phyloP scores from a whole-genome alignment of 2,888 invertebrate genomes.

The Actias luna region DNA sequence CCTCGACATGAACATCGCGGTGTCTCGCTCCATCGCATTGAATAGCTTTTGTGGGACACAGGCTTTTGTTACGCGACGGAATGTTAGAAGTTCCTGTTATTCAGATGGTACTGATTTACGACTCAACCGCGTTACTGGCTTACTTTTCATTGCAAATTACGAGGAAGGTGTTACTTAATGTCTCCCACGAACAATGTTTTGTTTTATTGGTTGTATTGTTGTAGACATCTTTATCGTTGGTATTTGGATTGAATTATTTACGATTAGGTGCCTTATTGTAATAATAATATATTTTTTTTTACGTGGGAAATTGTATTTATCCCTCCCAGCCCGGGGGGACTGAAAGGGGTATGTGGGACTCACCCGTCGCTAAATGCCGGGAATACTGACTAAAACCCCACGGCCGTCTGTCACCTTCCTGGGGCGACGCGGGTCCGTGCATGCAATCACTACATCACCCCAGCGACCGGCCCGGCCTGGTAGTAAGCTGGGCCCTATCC shows the following conservation, averaged over 20 bases:
- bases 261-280: too few species aligned
- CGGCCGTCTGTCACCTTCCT: too few species aligned
- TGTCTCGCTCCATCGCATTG: slow-evolving; percentile 42
- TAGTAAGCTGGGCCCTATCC: too few species aligned
- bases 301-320: too few species aligned
- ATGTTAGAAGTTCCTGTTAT: slow-evolving; percentile 51
- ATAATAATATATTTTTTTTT: too few species aligned
- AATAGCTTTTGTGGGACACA: slow-evolving; percentile 58
- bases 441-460: too few species aligned
- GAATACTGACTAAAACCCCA: too few species aligned
- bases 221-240: not conserved
- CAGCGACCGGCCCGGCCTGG: too few species aligned
- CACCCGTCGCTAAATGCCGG: too few species aligned
- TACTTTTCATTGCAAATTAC: slow-evolving; percentile 33
- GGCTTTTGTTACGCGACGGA: slow-evolving; percentile 58
- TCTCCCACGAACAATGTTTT: slow-evolving; percentile 24
- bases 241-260: not conserved
- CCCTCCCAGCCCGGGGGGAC: too few species aligned
- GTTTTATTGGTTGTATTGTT: slow-evolving; percentile 25
- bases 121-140: slow-evolving; percentile 46
- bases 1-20: slow-evolving; percentile 17
- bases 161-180: slow-evolving; percentile 22
- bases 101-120: slow-evolving; percentile 58
- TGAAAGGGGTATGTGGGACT: too few species aligned
- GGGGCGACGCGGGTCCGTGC: too few species aligned